Percentiles rank a stretch among this genome's conserved stretches.
These are phyloP conservation scores for Paramacrobiotus metropolitanus DNA, from an alignment of 1,140 invertebrate genomes.

Conservation along the genomic window DNA sequence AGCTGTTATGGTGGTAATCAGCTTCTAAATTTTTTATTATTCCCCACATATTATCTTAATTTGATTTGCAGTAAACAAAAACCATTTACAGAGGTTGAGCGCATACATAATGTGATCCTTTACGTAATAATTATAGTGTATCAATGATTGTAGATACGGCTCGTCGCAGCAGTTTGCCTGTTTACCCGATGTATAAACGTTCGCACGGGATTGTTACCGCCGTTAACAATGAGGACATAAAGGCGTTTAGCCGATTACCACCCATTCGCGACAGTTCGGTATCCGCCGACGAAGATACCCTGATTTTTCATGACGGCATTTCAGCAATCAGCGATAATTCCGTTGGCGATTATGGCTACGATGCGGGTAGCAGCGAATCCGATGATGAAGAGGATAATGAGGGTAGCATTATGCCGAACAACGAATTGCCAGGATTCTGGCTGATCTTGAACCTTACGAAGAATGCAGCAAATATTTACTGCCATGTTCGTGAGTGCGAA, in stretches of 20 bases:
- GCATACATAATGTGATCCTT: too few relatives aligned
- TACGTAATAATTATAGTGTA: too few relatives aligned
- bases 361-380: slow-evolving; percentile 35
- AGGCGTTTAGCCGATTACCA: not conserved
- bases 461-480: slow-evolving; percentile 38
- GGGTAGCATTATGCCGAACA: too few relatives aligned
- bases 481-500: slow-evolving; percentile 29
- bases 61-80: too few relatives aligned
- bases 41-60: too few relatives aligned
- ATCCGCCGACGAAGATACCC: not conserved
- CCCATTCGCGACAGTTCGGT: not conserved
- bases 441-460: slow-evolving; percentile 37
- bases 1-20: too few relatives aligned
- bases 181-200: not conserved
- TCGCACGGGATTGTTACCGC: not conserved
- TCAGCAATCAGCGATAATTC: too few relatives aligned
- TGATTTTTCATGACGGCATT: not conserved
- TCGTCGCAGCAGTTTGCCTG: not conserved
- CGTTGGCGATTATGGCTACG: slow-evolving; percentile 21
- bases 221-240: not conserved
- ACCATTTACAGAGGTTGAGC: too few relatives aligned
- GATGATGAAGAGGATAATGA: slow-evolving; percentile 28
- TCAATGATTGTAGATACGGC: too few relatives aligned
- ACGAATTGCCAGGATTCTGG: slow-evolving; percentile 44
- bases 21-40: too few relatives aligned